Base-by-base conservation (phyloP, 2,113 vertebrate genomes). In the Cromileptes altivelis region DNA sequence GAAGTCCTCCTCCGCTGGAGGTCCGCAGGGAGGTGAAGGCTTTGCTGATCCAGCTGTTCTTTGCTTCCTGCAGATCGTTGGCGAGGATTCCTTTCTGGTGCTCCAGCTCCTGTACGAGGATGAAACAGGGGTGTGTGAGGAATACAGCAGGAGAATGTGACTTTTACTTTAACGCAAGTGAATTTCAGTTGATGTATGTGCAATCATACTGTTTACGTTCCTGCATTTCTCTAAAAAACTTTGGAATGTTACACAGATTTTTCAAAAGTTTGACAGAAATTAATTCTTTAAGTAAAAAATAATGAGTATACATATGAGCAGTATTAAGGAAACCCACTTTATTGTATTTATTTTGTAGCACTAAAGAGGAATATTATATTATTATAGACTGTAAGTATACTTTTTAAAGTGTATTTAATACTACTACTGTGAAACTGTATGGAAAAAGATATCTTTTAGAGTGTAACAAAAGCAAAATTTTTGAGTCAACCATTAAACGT, bases 21-120 rank as follows among this genome's bases (percentile, higher is more conserved):
- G 97, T 97, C 94, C 97, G 96, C 91, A 98, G 96, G 68, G 97
- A 98, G 93, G 96, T 97, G 93, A 99, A 95, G 57, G 97, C 97
- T 95, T 98, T 99, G 87, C 94, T 98, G 96, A 99, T 96, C 98
- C 98, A 99, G 94, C 93, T 98, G 96, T 98, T 97, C 94, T 96
- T 98, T 70, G 97, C 96, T 80, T 96, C 96, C 89, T 98, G 97
- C 75, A 99, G 97, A 90, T 99, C 96, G 79, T 93, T 97, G 94
- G 95, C 94, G 74, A 98, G 95, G 27, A 96, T 92, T 92, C 96
- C 96, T 82, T 95, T 95, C 94, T 99, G 96, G 91, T 99, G 98
- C 91, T 98, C 96, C 92, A 99, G 94, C 87, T 99, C 98, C 98
- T 99, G 88, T 37, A 67, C 57, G 90, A 92, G 21, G 7, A 76